Evolutionary conservation across 2,888 invertebrate species (phyloP), one percentile per base, ranked within the genome.

Genomic region (Automeris io): DNA sequence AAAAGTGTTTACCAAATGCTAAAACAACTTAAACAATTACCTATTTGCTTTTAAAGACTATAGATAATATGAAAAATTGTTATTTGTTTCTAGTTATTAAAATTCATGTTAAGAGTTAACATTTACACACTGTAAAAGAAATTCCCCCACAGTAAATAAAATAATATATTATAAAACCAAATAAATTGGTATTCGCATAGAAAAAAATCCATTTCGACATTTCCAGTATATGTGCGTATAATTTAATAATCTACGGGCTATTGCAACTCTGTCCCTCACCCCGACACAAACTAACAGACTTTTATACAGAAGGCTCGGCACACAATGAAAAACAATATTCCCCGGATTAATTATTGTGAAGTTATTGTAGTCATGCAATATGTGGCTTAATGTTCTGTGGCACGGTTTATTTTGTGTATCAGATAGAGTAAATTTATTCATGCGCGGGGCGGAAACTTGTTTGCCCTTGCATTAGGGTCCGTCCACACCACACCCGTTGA

Each of bases 161-260:
- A 23, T 24, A 22, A 18, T 23, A 24, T n/a, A 23, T 21, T 21
- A 37, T 32, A 36, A 36, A 40, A 37, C 33, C 25, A 29, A 22
- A 36, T 37, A 33, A 40, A 40, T 40, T 33, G 32, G 16, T 54
- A 49, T 49, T 58, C 49, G 53, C 52, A 40, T 40, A 36, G 51
- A 49, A 57, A 57, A 58, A 60, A 64, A 62, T 55, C 55, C 55
- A 59, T 61, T 55, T 49, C 45, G 52, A 56, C 57, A 54, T 59
- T 57, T 54, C 51, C 62, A 56, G 62, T 59, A 69, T 69, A 61
- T 62, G 65, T 65, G 58, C 67, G 78, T 78, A 73, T 80, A 81
- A 82, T 81, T 78, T 74, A 81, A 82, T 82, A 81, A 82, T 78
- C 73, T 71, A 63, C 62, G 74, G 70, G 72, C 75, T 81, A 81